phyloP scores from a whole-genome alignment of 2,113 vertebrate genomes.

The Catagonus wagneri region DNA sequence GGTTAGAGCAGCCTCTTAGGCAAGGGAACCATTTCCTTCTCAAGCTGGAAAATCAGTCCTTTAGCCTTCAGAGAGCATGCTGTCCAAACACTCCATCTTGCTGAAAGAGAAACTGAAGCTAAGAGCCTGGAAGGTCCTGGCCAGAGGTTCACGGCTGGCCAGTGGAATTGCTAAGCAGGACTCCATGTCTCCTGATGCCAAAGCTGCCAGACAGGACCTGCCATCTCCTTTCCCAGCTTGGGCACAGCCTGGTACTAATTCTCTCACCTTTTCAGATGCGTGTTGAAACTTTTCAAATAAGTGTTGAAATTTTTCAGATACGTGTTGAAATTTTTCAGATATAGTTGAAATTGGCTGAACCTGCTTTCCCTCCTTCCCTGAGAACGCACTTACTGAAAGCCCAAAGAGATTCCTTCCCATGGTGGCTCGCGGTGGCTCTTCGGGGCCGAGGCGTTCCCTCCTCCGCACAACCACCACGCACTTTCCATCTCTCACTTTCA shows the following conservation, averaged over 20 bases:
- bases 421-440: not conserved
- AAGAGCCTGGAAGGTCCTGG: not conserved
- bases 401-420: not conserved
- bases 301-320: not conserved
- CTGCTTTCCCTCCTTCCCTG: not conserved
- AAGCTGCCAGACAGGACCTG: not conserved
- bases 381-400: not conserved
- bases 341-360: not conserved
- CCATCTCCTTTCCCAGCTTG: not conserved
- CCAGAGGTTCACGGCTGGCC: not conserved
- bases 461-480: not conserved
- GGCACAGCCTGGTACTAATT: not conserved
- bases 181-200: not conserved
- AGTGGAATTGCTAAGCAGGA: not conserved
- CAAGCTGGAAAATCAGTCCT: not conserved
- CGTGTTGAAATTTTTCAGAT: too few species aligned
- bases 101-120: not conserved
- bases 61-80: not conserved
- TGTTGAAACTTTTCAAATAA: too few species aligned
- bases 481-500: not conserved
- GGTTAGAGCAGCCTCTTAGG: not conserved
- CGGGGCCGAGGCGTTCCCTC: not conserved
- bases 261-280: not conserved
- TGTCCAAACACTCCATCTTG: not conserved
- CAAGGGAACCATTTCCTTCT: constrained; percentile 34